These are phyloP conservation scores for Apis cerana DNA, from an alignment of 1,140 invertebrate species.

Conservation along the genomic window DNA sequence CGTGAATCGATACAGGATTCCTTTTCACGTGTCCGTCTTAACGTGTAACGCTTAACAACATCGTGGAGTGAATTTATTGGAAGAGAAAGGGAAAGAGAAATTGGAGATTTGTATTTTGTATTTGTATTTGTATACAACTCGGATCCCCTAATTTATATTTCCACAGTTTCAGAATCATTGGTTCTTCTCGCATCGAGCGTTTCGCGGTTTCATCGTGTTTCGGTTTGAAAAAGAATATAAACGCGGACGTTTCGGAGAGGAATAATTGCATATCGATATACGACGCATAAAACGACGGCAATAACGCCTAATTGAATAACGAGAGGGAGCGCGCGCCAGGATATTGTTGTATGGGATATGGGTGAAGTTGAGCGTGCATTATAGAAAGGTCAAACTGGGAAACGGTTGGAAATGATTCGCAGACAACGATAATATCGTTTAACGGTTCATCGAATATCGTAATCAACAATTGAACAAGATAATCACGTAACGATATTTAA, in stretches of 20 bases:
- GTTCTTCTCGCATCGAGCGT: too few species aligned
- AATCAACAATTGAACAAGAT: constrained; percentile 38
- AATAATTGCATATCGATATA: background rate
- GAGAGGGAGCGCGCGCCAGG: background rate
- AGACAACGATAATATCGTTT: constrained; percentile 38
- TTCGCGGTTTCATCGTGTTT: background rate
- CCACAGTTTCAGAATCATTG: too few species aligned
- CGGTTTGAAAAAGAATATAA: background rate
- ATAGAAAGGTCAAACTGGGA: constrained; percentile 28
- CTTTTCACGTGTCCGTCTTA: background rate
- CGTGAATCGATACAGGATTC: background rate
- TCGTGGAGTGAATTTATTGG: too few species aligned
- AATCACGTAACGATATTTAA: constrained; percentile 41
- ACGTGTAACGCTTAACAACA: background rate
- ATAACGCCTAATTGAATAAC: constrained; percentile 43
- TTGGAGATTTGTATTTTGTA: too few species aligned
- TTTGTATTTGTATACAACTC: too few species aligned
- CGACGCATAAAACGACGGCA: constrained; percentile 6
- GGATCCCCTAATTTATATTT: too few species aligned
- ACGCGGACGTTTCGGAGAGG: background rate
- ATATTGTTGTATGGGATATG: background rate
- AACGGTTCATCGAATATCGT: constrained; percentile 35
- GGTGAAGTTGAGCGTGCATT: constrained; percentile 23
- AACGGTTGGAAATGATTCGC: constrained; percentile 28
- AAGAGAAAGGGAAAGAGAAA: too few species aligned